Evolutionary conservation across 23 tunicate genomes (phyloP), one percentile per base, ranked within the genome.

Genomic region (Halocynthia aurantium): DNA sequence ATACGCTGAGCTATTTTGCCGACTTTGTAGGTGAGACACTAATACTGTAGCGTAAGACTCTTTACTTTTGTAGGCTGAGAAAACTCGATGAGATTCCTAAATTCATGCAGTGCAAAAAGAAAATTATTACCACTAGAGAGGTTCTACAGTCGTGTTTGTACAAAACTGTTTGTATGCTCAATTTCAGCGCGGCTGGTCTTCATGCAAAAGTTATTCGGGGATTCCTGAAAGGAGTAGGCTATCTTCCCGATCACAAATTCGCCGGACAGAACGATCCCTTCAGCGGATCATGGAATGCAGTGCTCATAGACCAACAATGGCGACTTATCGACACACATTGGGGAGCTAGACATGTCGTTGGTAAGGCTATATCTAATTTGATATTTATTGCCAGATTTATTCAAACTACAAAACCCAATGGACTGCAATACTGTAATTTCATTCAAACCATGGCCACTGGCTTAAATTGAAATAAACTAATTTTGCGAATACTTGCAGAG

Each of bases 261-360:
- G 18, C 44, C 0, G 82, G 75, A 9, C 40, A 10, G n/a, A 58
- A 73, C 11, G 88, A 88, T 57, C 85, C 95, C 31, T 88, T 81
- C 66, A 72, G 88, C 40, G 95, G 88, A 57, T 60, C 69, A 19
- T 88, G 95, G 95, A 83, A 88, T 51, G 95, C 81, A 50, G 95
- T 88, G 54, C 57, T 88, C 5, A 64, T 88, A 10, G 84, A 88
- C 55, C 69, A 85, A 73, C 95, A 88, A 20, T 88, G 95, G 95
- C 68, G 95, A 75, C 69, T 88, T 4, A 80, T 88, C 6, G 95
- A 88, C 67, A 84, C 84, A 6, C 81, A 84, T 67, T 81, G 95
- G 84, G 95, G 94, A n/a, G 94, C 94, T 0, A 66, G 94, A 8
- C 94, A 82, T 69, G 81, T 87, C 5, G 61, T 77, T 15, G 94